Evolutionary conservation across 2,888 invertebrate species (phyloP), one percentile per base, ranked within the genome.

Genomic region (Temnothorax rugatulus): DNA sequence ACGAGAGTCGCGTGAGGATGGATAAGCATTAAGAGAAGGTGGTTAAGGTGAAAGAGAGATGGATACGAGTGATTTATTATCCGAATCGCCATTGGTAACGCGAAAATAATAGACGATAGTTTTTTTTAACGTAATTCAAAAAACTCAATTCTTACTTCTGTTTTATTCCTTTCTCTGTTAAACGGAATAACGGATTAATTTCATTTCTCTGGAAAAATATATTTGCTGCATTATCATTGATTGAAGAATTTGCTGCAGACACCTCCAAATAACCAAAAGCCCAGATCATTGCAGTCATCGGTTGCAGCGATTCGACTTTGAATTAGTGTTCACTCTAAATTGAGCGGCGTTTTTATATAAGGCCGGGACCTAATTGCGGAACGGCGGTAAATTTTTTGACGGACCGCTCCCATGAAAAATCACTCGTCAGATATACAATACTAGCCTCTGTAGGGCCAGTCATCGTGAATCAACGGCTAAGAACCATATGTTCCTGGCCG

Each of bases 401-500:
- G 77, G 34, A 82, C 75, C 85, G 74, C 88, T 88, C 86, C 90
- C 86, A 85, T 88, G 90, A 89, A 89, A 85, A 89, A 89, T 89
- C 86, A 88, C 90, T 89, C 82, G 69, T 83, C 25, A 79, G 87
- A 77, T 66, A 82, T 85, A 89, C 89, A 89, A 89, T 89, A 89
- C 88, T 79, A 79, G 79, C 83, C 88, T 89, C 88, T 89, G 89
- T 89, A 82, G 79, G 76, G 77, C 89, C 86, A 88, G 90, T 89
- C 90, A 90, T 88, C 89, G 82, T 85, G 87, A 89, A 85, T 87
- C 86, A 90, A 89, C 86, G 84, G 86, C 73, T 84, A 86, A 83
- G 75, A 89, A 85, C 90, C 90, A 90, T 90, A 90, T 90, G 90
- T 86, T 90, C 75, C 86, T 84, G 75, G 44, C 82, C 90, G 87